Conservation (phyloP, 2,797 vertebrate species). For the Sebastes elongatus region DNA sequence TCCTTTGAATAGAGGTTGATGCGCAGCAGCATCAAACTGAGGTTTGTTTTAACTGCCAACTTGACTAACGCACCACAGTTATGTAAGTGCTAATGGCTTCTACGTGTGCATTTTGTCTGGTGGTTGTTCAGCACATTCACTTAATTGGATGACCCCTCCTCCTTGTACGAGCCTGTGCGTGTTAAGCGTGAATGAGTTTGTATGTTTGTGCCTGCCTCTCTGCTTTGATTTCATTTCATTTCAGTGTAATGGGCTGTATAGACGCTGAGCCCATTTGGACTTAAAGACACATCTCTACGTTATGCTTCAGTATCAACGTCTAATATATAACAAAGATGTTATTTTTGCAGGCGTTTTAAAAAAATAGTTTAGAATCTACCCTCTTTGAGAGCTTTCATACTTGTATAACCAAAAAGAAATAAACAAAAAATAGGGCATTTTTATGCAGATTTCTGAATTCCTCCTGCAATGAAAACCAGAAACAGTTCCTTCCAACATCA, state of each 20-base stretch:
- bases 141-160: conserved; percentile 31
- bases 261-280: conserved; percentile 3
- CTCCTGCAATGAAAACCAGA: not conserved
- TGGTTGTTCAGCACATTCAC: conserved; percentile 31
- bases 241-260: not conserved
- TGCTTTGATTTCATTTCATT: conserved; percentile 20
- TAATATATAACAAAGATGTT: not conserved
- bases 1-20: conserved; percentile 1
- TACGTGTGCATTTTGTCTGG: conserved; percentile 43
- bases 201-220: conserved; percentile 8
- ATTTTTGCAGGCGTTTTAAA: not conserved
- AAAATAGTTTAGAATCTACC: not conserved
- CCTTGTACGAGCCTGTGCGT: not conserved
- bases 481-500: not conserved
- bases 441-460: conserved; percentile 12
- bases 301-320: not conserved
- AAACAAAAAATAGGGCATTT: not conserved
- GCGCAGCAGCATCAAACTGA: not conserved
- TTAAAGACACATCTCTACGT: not conserved
- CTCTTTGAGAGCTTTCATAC: not conserved
- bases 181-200: not conserved
- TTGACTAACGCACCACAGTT: conserved; percentile 46
- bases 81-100: conserved; percentile 64
- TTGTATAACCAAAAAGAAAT: conserved; percentile 5
- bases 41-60: conserved; percentile 56